Evolutionary conservation across 2,888 invertebrate species (phyloP).

Genomic region (Nymphalis urticae): DNA sequence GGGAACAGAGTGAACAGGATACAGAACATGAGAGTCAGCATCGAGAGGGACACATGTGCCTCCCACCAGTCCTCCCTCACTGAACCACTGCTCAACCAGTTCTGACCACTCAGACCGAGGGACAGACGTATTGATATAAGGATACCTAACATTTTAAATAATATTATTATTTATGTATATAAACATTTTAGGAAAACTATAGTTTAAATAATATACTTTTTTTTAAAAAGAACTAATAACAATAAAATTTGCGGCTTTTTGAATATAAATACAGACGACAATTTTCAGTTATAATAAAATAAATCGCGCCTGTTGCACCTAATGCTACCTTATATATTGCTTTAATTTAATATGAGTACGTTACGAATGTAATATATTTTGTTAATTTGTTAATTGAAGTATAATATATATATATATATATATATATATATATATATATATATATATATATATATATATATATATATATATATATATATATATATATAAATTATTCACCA

Average conservation of each 20-base stretch:
- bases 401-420: too few species aligned
- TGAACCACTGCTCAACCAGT: slow-evolving; percentile 59
- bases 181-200: too few species aligned
- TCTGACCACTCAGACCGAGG: slow-evolving; percentile 60
- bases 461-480: not conserved
- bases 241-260: too few species aligned
- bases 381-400: too few species aligned
- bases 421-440: not conserved
- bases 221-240: too few species aligned
- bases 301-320: too few species aligned
- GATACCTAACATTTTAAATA: slow-evolving; percentile 53
- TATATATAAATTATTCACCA: slow-evolving; percentile 48
- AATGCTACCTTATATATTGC: too few species aligned
- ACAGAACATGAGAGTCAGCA: slow-evolving; percentile 67
- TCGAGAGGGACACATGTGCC: slow-evolving; percentile 62
- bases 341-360: not conserved
- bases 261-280: too few species aligned
- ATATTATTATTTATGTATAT: not conserved
- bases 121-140: slow-evolving; percentile 71
- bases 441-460: not conserved
- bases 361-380: too few species aligned
- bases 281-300: too few species aligned
- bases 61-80: slow-evolving; percentile 65
- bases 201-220: too few species aligned
- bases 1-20: slow-evolving; percentile 68